A percentile compares a stretch with the other conserved stretches of the same genome.
These are phyloP conservation scores for Netelia melanura DNA, from an alignment of 2,888 invertebrate species.

Conservation along the genomic window DNA sequence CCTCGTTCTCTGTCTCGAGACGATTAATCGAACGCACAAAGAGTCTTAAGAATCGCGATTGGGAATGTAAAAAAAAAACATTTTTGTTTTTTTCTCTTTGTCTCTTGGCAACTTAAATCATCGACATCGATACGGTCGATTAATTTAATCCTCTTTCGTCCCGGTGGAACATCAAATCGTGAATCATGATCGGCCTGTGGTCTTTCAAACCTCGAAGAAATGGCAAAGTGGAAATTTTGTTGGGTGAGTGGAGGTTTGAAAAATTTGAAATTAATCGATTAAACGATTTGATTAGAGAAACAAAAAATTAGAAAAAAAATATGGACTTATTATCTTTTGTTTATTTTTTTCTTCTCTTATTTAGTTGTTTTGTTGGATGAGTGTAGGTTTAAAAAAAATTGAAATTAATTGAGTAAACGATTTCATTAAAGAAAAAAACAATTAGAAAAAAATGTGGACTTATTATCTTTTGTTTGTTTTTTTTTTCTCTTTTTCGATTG, in stretches of 20 bases:
- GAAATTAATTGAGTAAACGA: background rate
- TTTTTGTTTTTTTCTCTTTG: background rate
- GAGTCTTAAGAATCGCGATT: slow-evolving; percentile 17
- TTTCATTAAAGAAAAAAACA: background rate
- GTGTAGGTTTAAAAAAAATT: slow-evolving; percentile 71
- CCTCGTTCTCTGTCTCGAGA: background rate
- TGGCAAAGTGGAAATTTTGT: slow-evolving; percentile 89
- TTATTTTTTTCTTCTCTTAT: too few species aligned
- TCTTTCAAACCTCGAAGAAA: slow-evolving; percentile 88
- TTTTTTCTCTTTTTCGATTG: too few species aligned
- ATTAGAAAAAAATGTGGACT: background rate
- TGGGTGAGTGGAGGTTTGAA: slow-evolving; percentile 86
- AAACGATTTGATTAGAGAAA: too few species aligned
- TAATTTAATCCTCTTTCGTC: background rate
- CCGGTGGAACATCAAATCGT: slow-evolving; percentile 33
- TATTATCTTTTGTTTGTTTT: too few species aligned
- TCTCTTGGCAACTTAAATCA: background rate
- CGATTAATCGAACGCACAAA: slow-evolving; percentile 44
- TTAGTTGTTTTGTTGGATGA: slow-evolving; percentile 88
- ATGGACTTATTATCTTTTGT: too few species aligned
- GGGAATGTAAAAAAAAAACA: background rate
- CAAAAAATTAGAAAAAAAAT: background rate
- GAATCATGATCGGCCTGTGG: slow-evolving; percentile 87
- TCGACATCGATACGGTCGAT: background rate
- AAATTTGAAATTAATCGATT: slow-evolving; percentile 12